phyloP scores from a whole-genome alignment of 2,888 invertebrate species.

The Eupithecia abbreviata region DNA sequence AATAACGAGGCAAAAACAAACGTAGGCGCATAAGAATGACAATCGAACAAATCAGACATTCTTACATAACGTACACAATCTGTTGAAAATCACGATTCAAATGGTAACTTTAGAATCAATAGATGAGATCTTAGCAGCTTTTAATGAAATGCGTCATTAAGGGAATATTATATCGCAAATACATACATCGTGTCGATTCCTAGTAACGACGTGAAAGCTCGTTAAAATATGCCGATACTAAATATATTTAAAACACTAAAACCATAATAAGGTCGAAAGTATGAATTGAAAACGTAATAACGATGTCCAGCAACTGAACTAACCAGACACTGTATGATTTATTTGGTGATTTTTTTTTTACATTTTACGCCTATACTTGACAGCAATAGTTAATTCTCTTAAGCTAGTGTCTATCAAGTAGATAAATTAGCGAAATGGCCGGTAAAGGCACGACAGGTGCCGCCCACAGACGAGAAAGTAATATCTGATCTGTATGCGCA shows the following conservation, averaged over 20 bases:
- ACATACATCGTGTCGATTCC: not conserved
- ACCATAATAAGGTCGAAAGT: slow-evolving; percentile 12
- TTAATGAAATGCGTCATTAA: slow-evolving; percentile 6
- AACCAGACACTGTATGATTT: slow-evolving; percentile 39
- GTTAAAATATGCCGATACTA: slow-evolving; percentile 1
- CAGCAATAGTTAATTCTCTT: slow-evolving; percentile 18
- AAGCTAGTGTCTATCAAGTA: slow-evolving; percentile 18
- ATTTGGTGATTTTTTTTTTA: slow-evolving; percentile 17
- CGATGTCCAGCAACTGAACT: slow-evolving; percentile 35
- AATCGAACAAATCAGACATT: slow-evolving; percentile 43
- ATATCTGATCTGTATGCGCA: slow-evolving; percentile 48
- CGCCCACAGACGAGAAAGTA: slow-evolving; percentile 72
- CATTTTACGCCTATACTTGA: slow-evolving; percentile 20
- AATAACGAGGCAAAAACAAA: slow-evolving; percentile 59
- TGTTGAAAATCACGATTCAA: slow-evolving; percentile 18
- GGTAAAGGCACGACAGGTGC: slow-evolving; percentile 65
- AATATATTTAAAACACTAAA: slow-evolving; percentile 17
- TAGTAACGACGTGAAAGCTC: not conserved
- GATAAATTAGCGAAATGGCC: slow-evolving; percentile 48
- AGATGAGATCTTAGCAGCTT: slow-evolving; percentile 2
- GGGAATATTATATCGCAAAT: not conserved
- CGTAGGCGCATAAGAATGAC: slow-evolving; percentile 46
- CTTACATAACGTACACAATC: slow-evolving; percentile 25
- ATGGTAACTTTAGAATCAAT: slow-evolving; percentile 5
- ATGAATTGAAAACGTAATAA: slow-evolving; percentile 15